Evolutionary conservation across 2,113 vertebrate genomes (phyloP).

Genomic region (Brevimyrus niger): DNA sequence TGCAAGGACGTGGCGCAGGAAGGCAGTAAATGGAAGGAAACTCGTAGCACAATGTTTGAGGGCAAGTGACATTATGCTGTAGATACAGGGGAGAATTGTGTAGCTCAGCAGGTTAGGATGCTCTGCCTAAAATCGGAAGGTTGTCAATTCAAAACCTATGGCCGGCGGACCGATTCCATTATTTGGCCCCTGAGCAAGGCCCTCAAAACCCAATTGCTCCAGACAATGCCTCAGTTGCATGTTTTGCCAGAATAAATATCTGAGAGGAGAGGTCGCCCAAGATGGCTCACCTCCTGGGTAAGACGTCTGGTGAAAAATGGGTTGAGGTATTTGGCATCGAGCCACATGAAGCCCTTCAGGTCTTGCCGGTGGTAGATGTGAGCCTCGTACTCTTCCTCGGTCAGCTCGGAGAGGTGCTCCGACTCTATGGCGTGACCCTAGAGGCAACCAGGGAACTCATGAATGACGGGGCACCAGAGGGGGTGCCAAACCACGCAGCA

Average conservation of each 20-base stretch:
- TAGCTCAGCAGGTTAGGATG: neutral
- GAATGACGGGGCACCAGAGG: neutral
- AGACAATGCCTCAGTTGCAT: neutral
- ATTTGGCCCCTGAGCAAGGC: neutral
- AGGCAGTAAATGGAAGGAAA: neutral
- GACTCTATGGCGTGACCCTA: conserved; percentile 91
- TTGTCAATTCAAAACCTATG: neutral
- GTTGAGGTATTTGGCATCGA: conserved; percentile 94
- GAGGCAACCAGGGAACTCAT: neutral
- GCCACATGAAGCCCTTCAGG: conserved; percentile 95
- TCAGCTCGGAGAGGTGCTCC: conserved; percentile 91
- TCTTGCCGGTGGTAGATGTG: conserved; percentile 88
- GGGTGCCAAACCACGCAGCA: neutral
- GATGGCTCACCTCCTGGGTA: conserved; percentile 81
- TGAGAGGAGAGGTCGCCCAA: neutral
- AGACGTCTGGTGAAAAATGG: conserved; percentile 94
- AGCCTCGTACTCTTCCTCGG: conserved; percentile 94
- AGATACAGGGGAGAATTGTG: neutral
- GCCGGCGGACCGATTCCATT: neutral
- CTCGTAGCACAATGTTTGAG: neutral
- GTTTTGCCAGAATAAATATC: neutral
- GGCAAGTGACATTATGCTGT: neutral
- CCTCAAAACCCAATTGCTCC: neutral
- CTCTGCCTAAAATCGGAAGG: neutral
- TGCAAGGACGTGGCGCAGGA: neutral